A percentile compares a stretch with the other conserved stretches of the same genome.
Evolutionary conservation across 2,113 vertebrate species (phyloP).

Genomic region (Strigops habroptila): DNA sequence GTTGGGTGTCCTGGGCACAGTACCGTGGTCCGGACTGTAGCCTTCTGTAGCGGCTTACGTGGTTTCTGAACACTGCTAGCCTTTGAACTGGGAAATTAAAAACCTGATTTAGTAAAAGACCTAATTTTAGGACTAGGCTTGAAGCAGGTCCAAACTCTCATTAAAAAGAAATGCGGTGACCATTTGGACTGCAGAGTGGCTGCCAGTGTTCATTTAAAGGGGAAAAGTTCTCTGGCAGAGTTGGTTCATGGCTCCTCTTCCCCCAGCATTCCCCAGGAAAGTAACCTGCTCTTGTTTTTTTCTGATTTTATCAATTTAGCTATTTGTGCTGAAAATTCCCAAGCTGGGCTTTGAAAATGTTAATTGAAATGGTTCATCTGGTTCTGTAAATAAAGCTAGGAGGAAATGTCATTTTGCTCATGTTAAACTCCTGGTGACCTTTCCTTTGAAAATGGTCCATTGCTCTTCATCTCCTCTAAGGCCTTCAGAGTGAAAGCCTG

Average conservation of each 20-base stretch:
- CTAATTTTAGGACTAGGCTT: constrained; percentile 34
- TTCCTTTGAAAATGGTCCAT: constrained; percentile 32
- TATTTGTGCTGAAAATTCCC: constrained; percentile 1
- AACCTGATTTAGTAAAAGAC: not conserved
- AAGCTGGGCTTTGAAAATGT: constrained; percentile 35
- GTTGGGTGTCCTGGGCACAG: not conserved
- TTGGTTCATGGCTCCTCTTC: not conserved
- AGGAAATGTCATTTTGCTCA: constrained; percentile 37
- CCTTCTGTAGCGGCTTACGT: not conserved
- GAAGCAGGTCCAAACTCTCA: constrained; percentile 10
- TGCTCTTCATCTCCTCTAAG: not conserved
- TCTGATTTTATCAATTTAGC: not conserved
- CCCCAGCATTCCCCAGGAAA: not conserved
- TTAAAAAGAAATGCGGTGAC: constrained; percentile 1
- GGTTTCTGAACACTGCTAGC: constrained; percentile 9
- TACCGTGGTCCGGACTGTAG: not conserved
- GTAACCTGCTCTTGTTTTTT: not conserved
- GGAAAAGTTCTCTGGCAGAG: not conserved
- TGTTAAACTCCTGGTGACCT: constrained; percentile 47
- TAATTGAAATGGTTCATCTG: constrained; percentile 46
- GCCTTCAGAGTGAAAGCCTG: not conserved
- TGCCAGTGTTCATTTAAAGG: not conserved
- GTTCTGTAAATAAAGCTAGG: constrained; percentile 41
- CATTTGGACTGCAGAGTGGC: not conserved
- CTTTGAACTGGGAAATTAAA: constrained; percentile 38